Evolutionary conservation across 2,113 vertebrate species (phyloP).

Genomic region (Aldabrachelys gigantea): DNA sequence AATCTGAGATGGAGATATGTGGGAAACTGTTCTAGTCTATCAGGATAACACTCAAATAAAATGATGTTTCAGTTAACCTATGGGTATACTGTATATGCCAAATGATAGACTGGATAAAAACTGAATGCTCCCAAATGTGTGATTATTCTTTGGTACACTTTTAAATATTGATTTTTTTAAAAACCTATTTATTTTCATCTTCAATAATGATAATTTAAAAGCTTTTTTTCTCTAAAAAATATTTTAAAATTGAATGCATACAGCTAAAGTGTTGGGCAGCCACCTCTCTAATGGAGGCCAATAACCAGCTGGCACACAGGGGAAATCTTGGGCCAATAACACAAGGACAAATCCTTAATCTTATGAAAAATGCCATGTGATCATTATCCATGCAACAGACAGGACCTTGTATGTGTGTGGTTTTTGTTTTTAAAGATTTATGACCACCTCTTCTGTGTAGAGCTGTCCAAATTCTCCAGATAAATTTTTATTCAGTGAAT

Average conservation of each 20-base stretch:
- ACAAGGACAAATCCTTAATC: background rate
- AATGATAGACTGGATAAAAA: background rate
- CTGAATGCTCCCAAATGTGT: background rate
- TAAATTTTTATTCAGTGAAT: background rate
- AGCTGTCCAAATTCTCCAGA: background rate
- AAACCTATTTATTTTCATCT: background rate
- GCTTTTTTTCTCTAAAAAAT: background rate
- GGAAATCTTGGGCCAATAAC: background rate
- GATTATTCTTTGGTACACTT: background rate
- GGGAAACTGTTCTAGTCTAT: background rate
- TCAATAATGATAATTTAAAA: background rate
- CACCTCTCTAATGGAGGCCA: background rate
- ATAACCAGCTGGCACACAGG: background rate
- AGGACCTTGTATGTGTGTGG: background rate
- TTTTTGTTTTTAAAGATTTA: background rate
- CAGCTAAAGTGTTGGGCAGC: background rate
- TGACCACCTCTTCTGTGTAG: background rate
- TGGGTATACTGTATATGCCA: background rate
- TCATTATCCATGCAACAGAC: background rate
- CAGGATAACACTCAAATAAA: background rate
- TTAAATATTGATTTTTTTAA: background rate
- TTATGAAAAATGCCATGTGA: background rate
- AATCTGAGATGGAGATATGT: background rate
- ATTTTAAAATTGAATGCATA: background rate
- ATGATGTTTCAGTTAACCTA: background rate